phyloP scores from a whole-genome alignment of 2,797 vertebrate genomes.

The Cuniculus paca region DNA sequence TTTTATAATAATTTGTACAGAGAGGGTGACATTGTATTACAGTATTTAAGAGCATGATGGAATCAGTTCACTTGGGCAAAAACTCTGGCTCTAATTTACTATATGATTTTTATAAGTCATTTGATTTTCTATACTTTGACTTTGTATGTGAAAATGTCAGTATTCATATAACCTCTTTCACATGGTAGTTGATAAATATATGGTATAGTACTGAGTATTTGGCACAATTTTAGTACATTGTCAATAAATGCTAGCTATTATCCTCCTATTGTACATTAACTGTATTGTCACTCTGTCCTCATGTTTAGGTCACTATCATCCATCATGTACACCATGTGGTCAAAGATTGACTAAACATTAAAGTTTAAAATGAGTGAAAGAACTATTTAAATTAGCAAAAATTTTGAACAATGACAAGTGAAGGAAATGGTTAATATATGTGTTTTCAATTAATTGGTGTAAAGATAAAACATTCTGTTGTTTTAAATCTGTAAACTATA shows the following conservation, averaged over 20 bases:
- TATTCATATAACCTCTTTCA: neutral
- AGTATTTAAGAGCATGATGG: neutral
- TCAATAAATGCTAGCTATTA: neutral
- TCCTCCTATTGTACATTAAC: neutral
- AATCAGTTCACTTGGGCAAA: neutral
- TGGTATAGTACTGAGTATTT: neutral
- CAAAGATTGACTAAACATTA: neutral
- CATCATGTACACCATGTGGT: neutral
- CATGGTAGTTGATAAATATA: neutral
- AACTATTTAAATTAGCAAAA: neutral
- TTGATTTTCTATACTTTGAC: constrained; percentile 14
- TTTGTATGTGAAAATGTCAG: neutral
- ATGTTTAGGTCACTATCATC: neutral
- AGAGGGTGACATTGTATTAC: neutral
- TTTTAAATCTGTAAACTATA: neutral
- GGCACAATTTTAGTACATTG: neutral
- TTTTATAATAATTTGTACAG: neutral
- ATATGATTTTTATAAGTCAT: neutral
- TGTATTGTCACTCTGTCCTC: neutral
- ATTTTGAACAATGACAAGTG: neutral
- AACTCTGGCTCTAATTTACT: neutral
- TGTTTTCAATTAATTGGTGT: neutral
- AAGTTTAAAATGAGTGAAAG: neutral
- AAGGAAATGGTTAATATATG: neutral
- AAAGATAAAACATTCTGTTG: neutral